phyloP scores from a whole-genome alignment of 53 echinoderm and acorn worm species.

The Crossaster papposus region DNA sequence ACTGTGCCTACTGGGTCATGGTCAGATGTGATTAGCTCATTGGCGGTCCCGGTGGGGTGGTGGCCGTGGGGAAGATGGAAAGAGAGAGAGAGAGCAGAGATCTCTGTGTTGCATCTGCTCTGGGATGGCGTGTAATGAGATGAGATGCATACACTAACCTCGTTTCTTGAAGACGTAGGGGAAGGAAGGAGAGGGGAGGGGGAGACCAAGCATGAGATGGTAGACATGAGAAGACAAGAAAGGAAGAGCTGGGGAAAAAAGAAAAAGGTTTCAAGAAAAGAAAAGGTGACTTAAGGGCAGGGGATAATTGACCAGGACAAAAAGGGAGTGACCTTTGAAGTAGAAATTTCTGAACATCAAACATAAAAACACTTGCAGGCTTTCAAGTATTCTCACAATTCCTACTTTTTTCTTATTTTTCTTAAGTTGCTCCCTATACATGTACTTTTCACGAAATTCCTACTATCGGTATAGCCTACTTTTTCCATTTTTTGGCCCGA shows the following conservation, averaged over 20 bases:
- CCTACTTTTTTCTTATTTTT: too few species aligned
- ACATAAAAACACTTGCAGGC: too few species aligned
- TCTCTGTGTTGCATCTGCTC: slow-evolving; percentile 49
- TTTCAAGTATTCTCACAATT: too few species aligned
- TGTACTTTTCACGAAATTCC: too few species aligned
- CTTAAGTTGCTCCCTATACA: too few species aligned
- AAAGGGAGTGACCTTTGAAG: slow-evolving; percentile 11
- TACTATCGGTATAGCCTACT: too few species aligned
- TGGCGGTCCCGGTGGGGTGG: slow-evolving; percentile 36
- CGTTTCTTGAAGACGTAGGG: slow-evolving; percentile 31
- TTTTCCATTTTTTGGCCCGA: too few species aligned
- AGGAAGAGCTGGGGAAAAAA: background rate
- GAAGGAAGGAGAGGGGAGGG: background rate
- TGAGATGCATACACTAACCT: slow-evolving; percentile 63
- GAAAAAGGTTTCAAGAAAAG: background rate
- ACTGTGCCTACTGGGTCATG: slow-evolving; percentile 63
- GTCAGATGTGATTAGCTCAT: slow-evolving; percentile 62
- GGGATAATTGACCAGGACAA: background rate
- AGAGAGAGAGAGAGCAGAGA: slow-evolving; percentile 24
- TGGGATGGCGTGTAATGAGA: slow-evolving; percentile 44
- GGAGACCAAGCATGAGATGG: slow-evolving; percentile 27
- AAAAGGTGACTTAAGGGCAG: slow-evolving; percentile 9
- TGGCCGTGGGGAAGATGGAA: too few species aligned
- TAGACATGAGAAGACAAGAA: background rate
- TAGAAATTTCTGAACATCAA: background rate